phyloP scores from a whole-genome alignment of 2,888 invertebrate genomes.

The Halictus quadricinctus region DNA sequence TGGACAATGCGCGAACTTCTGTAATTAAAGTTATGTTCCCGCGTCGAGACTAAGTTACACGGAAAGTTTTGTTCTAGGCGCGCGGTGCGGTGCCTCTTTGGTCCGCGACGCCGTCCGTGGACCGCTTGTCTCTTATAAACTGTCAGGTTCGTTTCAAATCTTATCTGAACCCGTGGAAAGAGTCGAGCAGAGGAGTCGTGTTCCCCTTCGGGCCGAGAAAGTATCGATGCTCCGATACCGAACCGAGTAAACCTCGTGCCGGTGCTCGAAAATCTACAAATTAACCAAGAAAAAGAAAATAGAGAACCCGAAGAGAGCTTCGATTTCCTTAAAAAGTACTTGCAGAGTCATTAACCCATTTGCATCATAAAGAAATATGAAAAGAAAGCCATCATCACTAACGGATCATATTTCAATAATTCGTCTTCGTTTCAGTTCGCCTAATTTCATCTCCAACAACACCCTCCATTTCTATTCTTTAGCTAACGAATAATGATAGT shows the following conservation, averaged over 20 bases:
- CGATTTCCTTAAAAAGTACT: too few relatives aligned
- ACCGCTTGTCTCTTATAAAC: conserved; percentile 54
- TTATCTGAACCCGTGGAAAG: conserved; percentile 49
- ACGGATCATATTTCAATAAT: too few relatives aligned
- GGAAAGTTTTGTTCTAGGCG: conserved; percentile 66
- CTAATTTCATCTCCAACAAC: too few relatives aligned
- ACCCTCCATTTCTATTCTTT: too few relatives aligned
- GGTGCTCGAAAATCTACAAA: not conserved
- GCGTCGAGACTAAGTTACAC: conserved; percentile 72
- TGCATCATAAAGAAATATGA: too few relatives aligned
- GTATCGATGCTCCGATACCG: conserved; percentile 18
- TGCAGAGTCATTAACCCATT: too few relatives aligned
- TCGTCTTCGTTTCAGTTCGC: too few relatives aligned
- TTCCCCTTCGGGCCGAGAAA: not conserved
- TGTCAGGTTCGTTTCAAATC: conserved; percentile 53
- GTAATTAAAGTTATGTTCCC: conserved; percentile 80
- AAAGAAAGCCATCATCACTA: too few relatives aligned
- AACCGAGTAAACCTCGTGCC: not conserved
- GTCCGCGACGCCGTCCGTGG: conserved; percentile 19
- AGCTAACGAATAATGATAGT: too few relatives aligned
- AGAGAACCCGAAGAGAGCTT: not conserved
- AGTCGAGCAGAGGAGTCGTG: conserved; percentile 20
- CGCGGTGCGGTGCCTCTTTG: conserved; percentile 29
- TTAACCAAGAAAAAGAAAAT: not conserved
- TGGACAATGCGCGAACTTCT: conserved; percentile 80